Evolutionary conservation across 2,888 invertebrate species (phyloP), one percentile per base, ranked within the genome.

Genomic region (Dolichopus griseipennis): DNA sequence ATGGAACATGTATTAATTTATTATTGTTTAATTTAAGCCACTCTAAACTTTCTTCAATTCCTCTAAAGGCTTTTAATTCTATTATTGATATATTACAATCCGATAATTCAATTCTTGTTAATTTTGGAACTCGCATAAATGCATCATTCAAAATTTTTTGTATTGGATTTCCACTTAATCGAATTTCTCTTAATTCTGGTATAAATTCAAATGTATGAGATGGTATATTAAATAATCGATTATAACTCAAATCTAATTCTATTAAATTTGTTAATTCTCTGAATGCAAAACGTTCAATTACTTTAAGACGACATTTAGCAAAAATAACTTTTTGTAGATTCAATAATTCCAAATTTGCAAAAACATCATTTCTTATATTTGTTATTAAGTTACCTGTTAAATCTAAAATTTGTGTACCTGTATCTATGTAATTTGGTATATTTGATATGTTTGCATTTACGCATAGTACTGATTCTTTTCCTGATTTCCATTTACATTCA

Each of bases 401-500:
- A 78, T 93, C 90, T 68, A 93, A 85, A 67, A 91, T 85, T 80
- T 93, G 92, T 43, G 92, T 92, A 73, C 90, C 88, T 70, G 88
- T 86, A 74, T 91, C 92, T 70, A 92, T 85, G 71, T 88, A 88
- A 66, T 84, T 83, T 52, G 93, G 93, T 73, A 93, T 86, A 75
- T 86, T 84, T 74, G 88, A 86, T 74, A 92, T 85, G 78, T 90
- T 90, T 70, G 90, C 90, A 78, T 88, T 88, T 74, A 87, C 85
- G 83, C 93, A 93, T 75, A 90, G 84, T 69, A 91, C 92, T 66
- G 91, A 90, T 82, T 92, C 92, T 81, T 93, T 93, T 75, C 92
- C 92, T 78, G 88, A 89, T 80, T 90, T 90, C 93, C 93, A 93
- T 82, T 92, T 92, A 85, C 93, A 93, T 81, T 92, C 91, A 83